Evolutionary conservation across 2,113 vertebrate genomes (phyloP).

Genomic region (Hippocampus guttulatus): DNA sequence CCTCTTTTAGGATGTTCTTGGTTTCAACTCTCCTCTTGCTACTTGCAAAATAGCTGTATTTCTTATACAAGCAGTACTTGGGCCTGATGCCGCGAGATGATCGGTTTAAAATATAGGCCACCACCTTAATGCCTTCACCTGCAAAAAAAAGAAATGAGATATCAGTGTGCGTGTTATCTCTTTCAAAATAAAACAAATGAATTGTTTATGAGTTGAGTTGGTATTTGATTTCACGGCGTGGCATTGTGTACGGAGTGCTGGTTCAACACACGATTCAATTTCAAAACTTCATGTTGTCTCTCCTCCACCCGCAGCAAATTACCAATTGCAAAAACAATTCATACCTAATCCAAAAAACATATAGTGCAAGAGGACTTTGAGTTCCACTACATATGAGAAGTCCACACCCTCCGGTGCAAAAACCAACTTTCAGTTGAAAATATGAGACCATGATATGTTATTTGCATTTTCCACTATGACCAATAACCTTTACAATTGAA

Average conservation of each 20-base stretch:
- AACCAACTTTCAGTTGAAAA: too few species aligned
- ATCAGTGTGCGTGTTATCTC: neutral
- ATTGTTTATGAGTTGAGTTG: too few species aligned
- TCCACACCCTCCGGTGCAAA: neutral
- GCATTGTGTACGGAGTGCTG: neutral
- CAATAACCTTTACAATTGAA: too few species aligned
- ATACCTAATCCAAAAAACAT: constrained; percentile 13
- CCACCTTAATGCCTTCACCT: constrained; percentile 59
- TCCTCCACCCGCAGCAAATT: neutral
- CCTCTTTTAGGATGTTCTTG: constrained; percentile 55
- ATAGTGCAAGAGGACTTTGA: constrained; percentile 25
- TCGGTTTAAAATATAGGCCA: constrained; percentile 55
- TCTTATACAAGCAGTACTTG: constrained; percentile 63
- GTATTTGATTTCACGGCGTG: neutral
- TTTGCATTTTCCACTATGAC: too few species aligned
- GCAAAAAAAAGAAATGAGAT: constrained; percentile 5
- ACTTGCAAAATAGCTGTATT: constrained; percentile 61
- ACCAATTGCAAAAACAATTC: neutral
- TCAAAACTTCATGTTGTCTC: neutral
- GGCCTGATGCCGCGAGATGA: constrained; percentile 61
- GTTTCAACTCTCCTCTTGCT: constrained; percentile 25
- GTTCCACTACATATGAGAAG: neutral
- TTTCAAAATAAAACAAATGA: neutral
- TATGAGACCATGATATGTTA: too few species aligned
- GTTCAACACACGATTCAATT: neutral